A percentile compares a stretch with the other conserved stretches of the same genome.
Evolutionary conservation across 2,113 vertebrate species (phyloP).

Genomic region (Seriola rivoliana): DNA sequence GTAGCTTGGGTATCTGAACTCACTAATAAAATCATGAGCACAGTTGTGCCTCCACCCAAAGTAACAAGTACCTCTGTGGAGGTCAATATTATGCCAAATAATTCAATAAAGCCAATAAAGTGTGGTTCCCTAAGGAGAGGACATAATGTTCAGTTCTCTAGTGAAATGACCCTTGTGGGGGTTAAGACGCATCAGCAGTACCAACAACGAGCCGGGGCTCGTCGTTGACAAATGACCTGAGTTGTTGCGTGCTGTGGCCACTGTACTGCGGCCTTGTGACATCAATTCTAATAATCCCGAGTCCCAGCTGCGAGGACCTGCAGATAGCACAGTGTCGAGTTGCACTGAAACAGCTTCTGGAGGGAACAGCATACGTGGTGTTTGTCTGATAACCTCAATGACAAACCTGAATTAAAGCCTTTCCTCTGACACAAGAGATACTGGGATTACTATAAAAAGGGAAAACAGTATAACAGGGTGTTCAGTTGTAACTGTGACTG

Average conservation of each 20-base stretch:
- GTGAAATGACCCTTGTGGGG: constrained; percentile 57
- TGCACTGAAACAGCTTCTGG: neutral
- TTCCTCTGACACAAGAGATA: neutral
- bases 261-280: constrained; percentile 54
- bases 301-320: constrained; percentile 61
- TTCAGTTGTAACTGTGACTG: neutral
- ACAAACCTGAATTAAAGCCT: constrained; percentile 14
- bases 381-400: constrained; percentile 27
- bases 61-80: constrained; percentile 42
- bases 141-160: constrained; percentile 58
- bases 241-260: constrained; percentile 44
- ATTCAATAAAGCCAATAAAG: constrained; percentile 69
- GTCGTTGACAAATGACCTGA: constrained; percentile 66
- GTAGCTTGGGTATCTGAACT: constrained; percentile 7
- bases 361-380: neutral
- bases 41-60: constrained; percentile 16
- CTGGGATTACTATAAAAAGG: neutral
- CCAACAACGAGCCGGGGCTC: constrained; percentile 28
- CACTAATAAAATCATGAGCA: constrained; percentile 39
- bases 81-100: constrained; percentile 50
- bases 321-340: constrained; percentile 28
- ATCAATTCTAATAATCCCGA: constrained; percentile 71
- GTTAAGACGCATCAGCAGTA: constrained; percentile 53
- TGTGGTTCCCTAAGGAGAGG: constrained; percentile 37
- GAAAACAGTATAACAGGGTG: neutral